Base-by-base conservation (phyloP, 1,140 invertebrate species). In the Trichonephila inaurata region DNA sequence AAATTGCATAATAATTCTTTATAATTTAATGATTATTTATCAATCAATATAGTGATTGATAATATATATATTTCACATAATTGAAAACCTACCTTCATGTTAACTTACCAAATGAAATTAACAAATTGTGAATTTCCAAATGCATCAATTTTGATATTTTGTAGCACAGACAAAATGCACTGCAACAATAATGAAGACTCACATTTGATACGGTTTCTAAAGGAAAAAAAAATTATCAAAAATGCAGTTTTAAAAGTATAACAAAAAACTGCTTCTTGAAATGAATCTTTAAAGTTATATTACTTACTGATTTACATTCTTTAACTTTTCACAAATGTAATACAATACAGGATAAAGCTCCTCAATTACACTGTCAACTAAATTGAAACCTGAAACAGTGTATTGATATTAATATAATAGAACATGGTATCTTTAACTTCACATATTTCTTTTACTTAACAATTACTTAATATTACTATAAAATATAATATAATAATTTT, bases 321-420 rank as follows among this genome's bases (percentile, higher is more conserved):
- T 97, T 16, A 99, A 96, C 95, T 98, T 97, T 94, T 98, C 97
- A 95, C 98, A 98, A 81, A 98, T 97, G 95, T 98, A 99, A 94
- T 98, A 98, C 95, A 99, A 97, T 87, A 99, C 98, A 0, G 98
- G 98, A 94, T 99, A 97, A 1, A 98, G 97, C 96, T 99, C 98
- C 95, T 98, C 98, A 95, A 98, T 82, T 14, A 94, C 94, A 77
- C 94, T 89, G 69, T 88, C 87, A 66, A 94, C 33, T 51, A 87
- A 60, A 44, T 69, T 94, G 18, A 86, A 90, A n/a, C 60, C 94
- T 94, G 58, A 61, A 77, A 88, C 2, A 8, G n/a, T 1, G n/a
- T n/a, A 66, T 10, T 51, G 7, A 51, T 51, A 51, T 51, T 51
- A 51, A 51, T 51, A 51, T 51, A 12, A 51, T 10, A 5, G 51